Conservation (phyloP, 1,140 invertebrate genomes). For the Bombus confusus region DNA sequence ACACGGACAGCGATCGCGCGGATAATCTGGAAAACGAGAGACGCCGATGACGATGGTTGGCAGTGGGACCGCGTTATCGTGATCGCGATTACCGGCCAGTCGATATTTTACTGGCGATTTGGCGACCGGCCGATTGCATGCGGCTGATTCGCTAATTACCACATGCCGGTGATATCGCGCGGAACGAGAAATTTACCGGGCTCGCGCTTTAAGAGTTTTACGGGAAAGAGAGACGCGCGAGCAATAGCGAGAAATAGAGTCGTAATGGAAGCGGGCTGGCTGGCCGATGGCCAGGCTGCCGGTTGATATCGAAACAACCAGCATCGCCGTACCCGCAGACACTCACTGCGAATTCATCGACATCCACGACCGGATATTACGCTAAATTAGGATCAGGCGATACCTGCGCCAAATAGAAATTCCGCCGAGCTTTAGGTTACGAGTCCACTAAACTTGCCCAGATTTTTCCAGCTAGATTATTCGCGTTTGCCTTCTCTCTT, state of each 20-base stretch:
- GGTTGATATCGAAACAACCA: constrained; percentile 60
- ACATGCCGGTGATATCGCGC: constrained; percentile 14
- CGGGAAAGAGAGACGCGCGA: not conserved
- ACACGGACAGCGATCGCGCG: not conserved
- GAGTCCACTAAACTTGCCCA: not conserved
- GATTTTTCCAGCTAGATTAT: not conserved
- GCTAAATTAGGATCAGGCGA: constrained; percentile 36
- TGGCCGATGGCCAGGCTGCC: constrained; percentile 54
- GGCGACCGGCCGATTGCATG: constrained; percentile 22
- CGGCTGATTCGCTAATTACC: constrained; percentile 45
- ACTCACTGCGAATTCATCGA: constrained; percentile 58
- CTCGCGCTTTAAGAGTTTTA: constrained; percentile 29
- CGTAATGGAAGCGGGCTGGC: constrained; percentile 12
- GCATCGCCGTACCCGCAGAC: constrained; percentile 28
- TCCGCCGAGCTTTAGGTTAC: not conserved
- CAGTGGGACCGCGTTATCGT: constrained; percentile 17
- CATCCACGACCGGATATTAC: constrained; percentile 56
- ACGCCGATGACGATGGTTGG: constrained; percentile 29
- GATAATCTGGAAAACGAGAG: constrained; percentile 17
- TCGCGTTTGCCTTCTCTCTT: no score
- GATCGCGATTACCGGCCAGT: constrained; percentile 33
- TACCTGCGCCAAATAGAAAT: constrained; percentile 26
- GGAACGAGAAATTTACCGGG: constrained; percentile 9
- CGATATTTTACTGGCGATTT: constrained; percentile 54
- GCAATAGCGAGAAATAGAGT: constrained; percentile 9